A percentile compares a stretch with the other conserved stretches of the same genome.
phyloP scores from a whole-genome alignment of 2,797 vertebrate species.

The Champsocephalus esox region DNA sequence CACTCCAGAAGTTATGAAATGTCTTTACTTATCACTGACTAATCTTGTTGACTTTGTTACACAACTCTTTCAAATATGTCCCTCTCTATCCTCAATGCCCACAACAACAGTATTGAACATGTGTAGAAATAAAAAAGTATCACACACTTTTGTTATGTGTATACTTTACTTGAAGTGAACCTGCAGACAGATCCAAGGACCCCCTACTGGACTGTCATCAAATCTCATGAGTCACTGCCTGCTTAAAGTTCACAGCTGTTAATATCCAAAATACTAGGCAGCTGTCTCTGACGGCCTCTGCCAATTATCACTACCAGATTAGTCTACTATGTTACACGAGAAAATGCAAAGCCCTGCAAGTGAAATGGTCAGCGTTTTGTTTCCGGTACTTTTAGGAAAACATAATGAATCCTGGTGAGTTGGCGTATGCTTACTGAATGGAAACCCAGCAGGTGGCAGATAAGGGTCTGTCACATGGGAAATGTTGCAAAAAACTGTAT shows the following conservation, averaged over 20 bases:
- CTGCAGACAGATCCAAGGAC: constrained; percentile 49
- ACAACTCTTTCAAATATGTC: not conserved
- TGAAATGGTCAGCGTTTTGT: constrained; percentile 48
- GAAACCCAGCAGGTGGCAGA: constrained; percentile 22
- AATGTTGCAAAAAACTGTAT: constrained; percentile 2
- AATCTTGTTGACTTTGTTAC: not conserved
- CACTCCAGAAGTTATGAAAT: not conserved
- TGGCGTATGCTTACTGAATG: not conserved
- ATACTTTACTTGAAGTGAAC: constrained; percentile 46
- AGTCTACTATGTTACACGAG: constrained; percentile 46
- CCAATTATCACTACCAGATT: constrained; percentile 64
- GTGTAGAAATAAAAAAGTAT: not conserved
- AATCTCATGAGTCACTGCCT: constrained; percentile 68
- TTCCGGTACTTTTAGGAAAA: constrained; percentile 30
- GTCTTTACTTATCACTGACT: not conserved
- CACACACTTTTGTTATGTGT: constrained; percentile 21
- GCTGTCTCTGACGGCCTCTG: constrained; percentile 66
- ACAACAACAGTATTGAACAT: not conserved
- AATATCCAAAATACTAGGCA: constrained; percentile 74
- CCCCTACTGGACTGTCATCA: constrained; percentile 64
- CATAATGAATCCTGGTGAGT: constrained; percentile 11
- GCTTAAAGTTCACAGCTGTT: constrained; percentile 78
- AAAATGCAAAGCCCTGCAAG: constrained; percentile 49
- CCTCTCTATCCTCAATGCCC: not conserved
- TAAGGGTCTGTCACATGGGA: constrained; percentile 6